A percentile compares a stretch with the other conserved stretches of the same genome.
Evolutionary conservation across 2,797 vertebrate species (phyloP).

Genomic region (Borostomias antarcticus): DNA sequence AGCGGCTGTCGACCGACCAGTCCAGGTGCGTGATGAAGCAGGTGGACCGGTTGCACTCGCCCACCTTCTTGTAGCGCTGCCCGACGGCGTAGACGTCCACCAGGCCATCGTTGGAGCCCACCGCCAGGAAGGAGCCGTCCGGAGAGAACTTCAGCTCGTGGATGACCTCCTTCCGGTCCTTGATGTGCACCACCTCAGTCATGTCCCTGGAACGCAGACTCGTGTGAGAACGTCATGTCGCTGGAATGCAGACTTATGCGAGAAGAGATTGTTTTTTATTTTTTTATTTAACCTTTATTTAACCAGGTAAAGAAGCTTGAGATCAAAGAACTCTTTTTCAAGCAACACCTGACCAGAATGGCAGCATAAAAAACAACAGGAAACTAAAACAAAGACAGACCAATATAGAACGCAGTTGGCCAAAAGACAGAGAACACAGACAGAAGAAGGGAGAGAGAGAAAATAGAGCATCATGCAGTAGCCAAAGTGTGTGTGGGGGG

Average conservation of each 20-base stretch:
- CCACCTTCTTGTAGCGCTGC: slow-evolving; percentile 95
- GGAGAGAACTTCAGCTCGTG: slow-evolving; percentile 97
- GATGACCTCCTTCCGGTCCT: slow-evolving; percentile 95
- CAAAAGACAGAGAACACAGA: too few relatives aligned
- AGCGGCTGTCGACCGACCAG: slow-evolving; percentile 94
- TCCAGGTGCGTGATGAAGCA: slow-evolving; percentile 96
- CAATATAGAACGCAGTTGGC: too few relatives aligned
- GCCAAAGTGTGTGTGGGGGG: too few relatives aligned
- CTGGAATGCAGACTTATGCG: background rate
- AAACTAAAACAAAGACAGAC: too few relatives aligned
- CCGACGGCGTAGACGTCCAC: slow-evolving; percentile 91
- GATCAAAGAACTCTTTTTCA: too few relatives aligned
- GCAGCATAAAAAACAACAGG: too few relatives aligned
- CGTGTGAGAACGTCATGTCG: background rate
- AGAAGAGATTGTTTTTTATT: too few relatives aligned
- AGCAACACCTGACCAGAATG: too few relatives aligned
- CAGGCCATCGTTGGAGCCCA: slow-evolving; percentile 91
- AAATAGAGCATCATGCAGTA: too few relatives aligned
- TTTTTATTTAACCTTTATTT: too few relatives aligned
- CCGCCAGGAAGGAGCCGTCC: slow-evolving; percentile 89
- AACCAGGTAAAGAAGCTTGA: too few relatives aligned
- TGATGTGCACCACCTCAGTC: slow-evolving; percentile 97
- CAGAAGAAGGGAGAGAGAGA: too few relatives aligned
- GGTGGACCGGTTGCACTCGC: slow-evolving; percentile 88
- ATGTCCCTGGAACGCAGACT: slow-evolving; percentile 93